A percentile compares a stretch with the other conserved stretches of the same genome.
Evolutionary conservation across 2,797 vertebrate species (phyloP).

Genomic region (Lindbergichthys nudifrons): DNA sequence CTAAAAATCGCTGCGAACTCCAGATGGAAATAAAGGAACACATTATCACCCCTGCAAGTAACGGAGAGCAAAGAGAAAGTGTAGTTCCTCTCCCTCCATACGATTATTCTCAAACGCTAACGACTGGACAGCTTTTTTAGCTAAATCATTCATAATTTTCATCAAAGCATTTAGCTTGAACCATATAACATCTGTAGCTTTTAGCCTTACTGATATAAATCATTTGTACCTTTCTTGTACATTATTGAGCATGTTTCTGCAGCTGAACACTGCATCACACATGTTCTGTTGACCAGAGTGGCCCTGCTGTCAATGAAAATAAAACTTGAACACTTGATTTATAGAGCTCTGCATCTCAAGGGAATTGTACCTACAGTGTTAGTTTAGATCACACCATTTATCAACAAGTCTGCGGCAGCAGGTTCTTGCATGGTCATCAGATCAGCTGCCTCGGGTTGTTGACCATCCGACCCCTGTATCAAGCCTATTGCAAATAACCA

Average conservation of each 20-base stretch:
- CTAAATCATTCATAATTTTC: background rate
- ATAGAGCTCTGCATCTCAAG: background rate
- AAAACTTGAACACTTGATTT: conserved; percentile 19
- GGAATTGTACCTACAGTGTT: conserved; percentile 5
- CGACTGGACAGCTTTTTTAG: conserved; percentile 9
- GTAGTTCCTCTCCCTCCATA: background rate
- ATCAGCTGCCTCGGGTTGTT: conserved; percentile 10
- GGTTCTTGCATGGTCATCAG: conserved; percentile 21
- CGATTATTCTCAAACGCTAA: background rate
- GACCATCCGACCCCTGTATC: background rate
- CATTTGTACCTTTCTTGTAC: background rate
- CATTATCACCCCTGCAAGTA: background rate
- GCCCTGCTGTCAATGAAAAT: conserved; percentile 15
- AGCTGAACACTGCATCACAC: conserved; percentile 2
- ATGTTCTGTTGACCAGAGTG: background rate
- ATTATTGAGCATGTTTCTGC: background rate
- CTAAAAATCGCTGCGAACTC: conserved; percentile 16
- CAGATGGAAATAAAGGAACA: conserved; percentile 5
- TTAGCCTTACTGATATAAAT: conserved; percentile 18
- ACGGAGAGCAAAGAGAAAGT: conserved; percentile 7
- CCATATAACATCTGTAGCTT: background rate
- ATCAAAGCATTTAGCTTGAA: conserved; percentile 11
- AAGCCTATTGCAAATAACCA: conserved; percentile 1
- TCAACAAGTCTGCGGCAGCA: conserved; percentile 3
- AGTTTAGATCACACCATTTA: conserved; percentile 16